A percentile compares a stretch with the other conserved stretches of the same genome.
These are phyloP conservation scores for Microplitis manilae DNA, from an alignment of 2,888 invertebrate genomes.

Conservation along the genomic window DNA sequence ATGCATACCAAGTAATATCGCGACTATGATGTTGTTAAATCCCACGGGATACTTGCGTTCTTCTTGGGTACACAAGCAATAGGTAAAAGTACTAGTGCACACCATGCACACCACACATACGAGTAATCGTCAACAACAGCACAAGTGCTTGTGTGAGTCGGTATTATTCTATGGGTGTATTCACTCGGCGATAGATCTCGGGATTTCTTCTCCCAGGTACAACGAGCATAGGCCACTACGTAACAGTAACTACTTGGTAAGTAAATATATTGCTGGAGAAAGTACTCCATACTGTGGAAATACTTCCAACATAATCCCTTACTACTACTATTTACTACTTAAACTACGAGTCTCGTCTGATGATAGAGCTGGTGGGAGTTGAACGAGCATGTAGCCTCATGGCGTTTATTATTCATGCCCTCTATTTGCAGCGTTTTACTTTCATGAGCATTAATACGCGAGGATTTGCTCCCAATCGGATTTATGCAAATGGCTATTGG, in stretches of 20 bases:
- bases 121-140: no score
- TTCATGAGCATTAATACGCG: slow-evolving; percentile 59
- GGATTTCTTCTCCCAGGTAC: neutral
- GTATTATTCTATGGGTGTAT: neutral
- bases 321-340: neutral
- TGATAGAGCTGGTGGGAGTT: neutral
- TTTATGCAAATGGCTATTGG: slow-evolving; percentile 63
- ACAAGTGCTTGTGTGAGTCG: no score
- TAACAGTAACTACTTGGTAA: neutral
- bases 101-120: no score
- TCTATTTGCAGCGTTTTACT: slow-evolving; percentile 61
- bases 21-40: slow-evolving; percentile 18
- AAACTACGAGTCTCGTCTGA: neutral
- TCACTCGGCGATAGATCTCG: neutral
- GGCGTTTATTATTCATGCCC: slow-evolving; percentile 58
- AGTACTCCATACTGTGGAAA: slow-evolving; percentile 4
- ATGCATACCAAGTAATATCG: slow-evolving; percentile 59
- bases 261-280: neutral
- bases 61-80: neutral
- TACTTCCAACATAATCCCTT: slow-evolving; percentile 2
- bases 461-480: slow-evolving; percentile 59
- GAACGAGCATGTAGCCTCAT: neutral
- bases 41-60: slow-evolving; percentile 6
- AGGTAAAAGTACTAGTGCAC: neutral
- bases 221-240: neutral